Evolutionary conservation across 2,797 vertebrate genomes (phyloP), one percentile per base, ranked within the genome.

Genomic region (Tokudaia muenninki): DNA sequence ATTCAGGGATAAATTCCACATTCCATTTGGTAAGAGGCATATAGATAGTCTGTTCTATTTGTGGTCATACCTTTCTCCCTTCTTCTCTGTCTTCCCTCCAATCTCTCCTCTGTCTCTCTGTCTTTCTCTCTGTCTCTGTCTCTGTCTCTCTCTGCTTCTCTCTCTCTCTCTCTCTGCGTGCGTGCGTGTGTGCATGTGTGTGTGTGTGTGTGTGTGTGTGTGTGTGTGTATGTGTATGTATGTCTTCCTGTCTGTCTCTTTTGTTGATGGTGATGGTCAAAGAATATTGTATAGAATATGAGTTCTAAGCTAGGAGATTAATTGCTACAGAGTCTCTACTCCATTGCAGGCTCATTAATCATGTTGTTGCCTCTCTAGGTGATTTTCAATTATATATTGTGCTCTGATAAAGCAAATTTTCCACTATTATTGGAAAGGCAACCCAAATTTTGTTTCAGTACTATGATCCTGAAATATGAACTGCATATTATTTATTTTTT

Each of bases 1-100:
- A 96, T 90, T 93, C n/a, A 74, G 34, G 50, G 79, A 16, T 81
- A 88, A 96, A 90, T 89, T 95, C 92, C 89, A 87, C 89, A 67
- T 95, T 93, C 92, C 57, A 72, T 8, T 79, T 87, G 79, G 50
- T 55, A 97, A 92, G 78, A 97, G 17, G 50, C 29, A 55, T 87
- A 34, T 29, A 92, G 91, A 82, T 55, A 37, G 16, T 70, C 22
- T 41, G 81, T 82, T 94, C 34, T 65, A 55, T 26, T 84, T 86
- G 26, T 80, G 50, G 26, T 90, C 67, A 75, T 67, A 50, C 26
- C 13, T 87, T 12, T 86, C 82, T 63, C 81, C 14, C 81, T 44
- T 37, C 13, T 16, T 59, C 80, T 61, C 80, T 29, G 11, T 37
- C n/a, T 82, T 41, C 47, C 50, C n/a, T 22, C 41, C 19, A 44